Percentiles rank a stretch among this genome's conserved stretches.
Evolutionary conservation across 64 coral and sea anemone species (phyloP).

Genomic region (Actinia equina): DNA sequence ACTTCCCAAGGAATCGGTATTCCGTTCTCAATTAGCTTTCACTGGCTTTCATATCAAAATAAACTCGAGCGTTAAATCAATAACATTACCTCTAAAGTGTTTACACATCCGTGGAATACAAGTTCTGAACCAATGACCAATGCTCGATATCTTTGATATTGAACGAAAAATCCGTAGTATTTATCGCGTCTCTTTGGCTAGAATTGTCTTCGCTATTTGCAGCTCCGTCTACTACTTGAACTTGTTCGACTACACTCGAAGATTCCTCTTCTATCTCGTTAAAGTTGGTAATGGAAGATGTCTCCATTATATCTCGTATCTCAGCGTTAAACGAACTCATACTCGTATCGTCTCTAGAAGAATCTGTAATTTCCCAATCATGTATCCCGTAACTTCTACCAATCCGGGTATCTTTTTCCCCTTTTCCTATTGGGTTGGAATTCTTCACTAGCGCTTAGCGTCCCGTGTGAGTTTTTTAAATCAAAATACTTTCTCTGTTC

Average conservation of each 20-base stretch:
- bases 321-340: conserved; percentile 28
- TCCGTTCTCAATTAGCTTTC: background rate
- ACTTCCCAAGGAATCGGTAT: background rate
- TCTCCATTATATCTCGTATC: conserved; percentile 32
- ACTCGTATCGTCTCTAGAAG: conserved; percentile 26
- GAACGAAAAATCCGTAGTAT: conserved; percentile 10
- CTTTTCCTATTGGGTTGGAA: conserved; percentile 30
- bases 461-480: conserved; percentile 50
- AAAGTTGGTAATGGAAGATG: conserved; percentile 13
- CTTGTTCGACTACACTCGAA: conserved; percentile 14
- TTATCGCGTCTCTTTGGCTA: conserved; percentile 4
- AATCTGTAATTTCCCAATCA: conserved; percentile 35
- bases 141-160: conserved; percentile 10
- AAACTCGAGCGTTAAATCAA: conserved; percentile 6
- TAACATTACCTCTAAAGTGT: conserved; percentile 9
- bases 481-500: conserved; percentile 48
- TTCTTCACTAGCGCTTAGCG: conserved; percentile 42
- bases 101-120: conserved; percentile 20
- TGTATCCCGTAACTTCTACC: background rate
- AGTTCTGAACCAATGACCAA: conserved; percentile 15
- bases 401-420: conserved; percentile 17
- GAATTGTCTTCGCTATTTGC: conserved; percentile 10
- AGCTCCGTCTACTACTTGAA: background rate
- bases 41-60: conserved; percentile 3
- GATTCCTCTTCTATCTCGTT: conserved; percentile 18